Conservation (phyloP, 2,797 vertebrate species). For the Peromyscus nudipes region DNA sequence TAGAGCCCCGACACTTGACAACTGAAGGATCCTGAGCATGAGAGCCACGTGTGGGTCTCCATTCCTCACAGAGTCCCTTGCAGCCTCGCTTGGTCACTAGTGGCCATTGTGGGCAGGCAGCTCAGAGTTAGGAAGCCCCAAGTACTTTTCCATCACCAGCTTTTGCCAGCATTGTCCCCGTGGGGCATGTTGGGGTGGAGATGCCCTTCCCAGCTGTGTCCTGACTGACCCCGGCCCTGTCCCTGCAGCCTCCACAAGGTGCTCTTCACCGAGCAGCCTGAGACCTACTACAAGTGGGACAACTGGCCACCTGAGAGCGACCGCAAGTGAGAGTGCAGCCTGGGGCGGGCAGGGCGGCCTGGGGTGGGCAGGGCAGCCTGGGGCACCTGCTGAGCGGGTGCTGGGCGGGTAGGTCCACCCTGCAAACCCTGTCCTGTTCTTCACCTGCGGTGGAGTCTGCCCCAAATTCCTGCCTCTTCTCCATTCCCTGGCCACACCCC, state of each 20-base stretch:
- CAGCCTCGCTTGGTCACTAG: not conserved
- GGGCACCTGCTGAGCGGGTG: no score
- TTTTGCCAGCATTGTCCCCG: not conserved
- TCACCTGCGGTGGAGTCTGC: not conserved
- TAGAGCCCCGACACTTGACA: not conserved
- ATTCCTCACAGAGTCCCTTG: not conserved
- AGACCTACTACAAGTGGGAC: constrained; percentile 99
- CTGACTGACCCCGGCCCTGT: rapidly evolving
- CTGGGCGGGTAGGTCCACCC: rapidly evolving
- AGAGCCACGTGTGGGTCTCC: not conserved
- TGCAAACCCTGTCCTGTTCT: not conserved
- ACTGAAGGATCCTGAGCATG: not conserved
- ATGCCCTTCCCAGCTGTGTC: rapidly evolving
- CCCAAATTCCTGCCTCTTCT: not conserved
- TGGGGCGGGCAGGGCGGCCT: not conserved
- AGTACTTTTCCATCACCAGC: not conserved
- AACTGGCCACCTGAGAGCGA: constrained; percentile 99
- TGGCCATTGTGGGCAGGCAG: not conserved
- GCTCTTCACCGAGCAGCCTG: constrained; percentile 98
- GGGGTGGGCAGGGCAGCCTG: no score
- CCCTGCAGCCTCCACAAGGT: constrained; percentile 96
- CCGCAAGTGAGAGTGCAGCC: constrained; percentile 92
- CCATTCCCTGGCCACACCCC: not conserved
- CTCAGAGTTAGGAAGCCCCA: not conserved
- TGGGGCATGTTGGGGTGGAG: rapidly evolving